These are phyloP conservation scores for Lepidochitona cinerea DNA, from an alignment of 2,888 invertebrate genomes.

Conservation along the genomic window DNA sequence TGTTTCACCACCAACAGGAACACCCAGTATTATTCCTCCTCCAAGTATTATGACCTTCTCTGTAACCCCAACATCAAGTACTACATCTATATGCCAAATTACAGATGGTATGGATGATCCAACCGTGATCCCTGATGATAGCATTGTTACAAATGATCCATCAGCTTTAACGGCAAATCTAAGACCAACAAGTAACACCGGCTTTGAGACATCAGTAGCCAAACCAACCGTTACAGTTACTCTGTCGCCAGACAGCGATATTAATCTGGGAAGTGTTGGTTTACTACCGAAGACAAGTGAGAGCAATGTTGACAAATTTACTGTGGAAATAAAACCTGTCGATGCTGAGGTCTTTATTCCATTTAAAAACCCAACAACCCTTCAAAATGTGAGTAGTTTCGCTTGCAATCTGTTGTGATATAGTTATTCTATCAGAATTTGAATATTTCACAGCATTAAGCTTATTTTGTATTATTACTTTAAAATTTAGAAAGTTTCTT, in stretches of 20 bases:
- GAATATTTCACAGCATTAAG: too few species aligned
- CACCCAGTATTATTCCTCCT: too few species aligned
- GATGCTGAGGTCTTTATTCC: neutral
- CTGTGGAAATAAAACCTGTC: neutral
- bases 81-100: neutral
- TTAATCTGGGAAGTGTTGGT: neutral
- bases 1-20: too few species aligned
- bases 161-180: neutral
- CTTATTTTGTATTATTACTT: too few species aligned
- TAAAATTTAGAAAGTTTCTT: too few species aligned
- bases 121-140: neutral
- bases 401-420: too few species aligned
- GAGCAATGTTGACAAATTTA: neutral
- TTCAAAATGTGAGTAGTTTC: too few species aligned
- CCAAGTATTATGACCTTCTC: too few species aligned
- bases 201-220: neutral
- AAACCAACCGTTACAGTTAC: neutral
- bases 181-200: neutral
- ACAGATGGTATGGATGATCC: neutral
- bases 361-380: neutral
- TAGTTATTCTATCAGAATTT: too few species aligned
- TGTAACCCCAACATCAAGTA: too few species aligned
- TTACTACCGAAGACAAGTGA: neutral
- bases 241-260: neutral
- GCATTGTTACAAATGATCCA: neutral